Evolutionary conservation across 2,113 vertebrate species (phyloP).

Genomic region (Poecilia latipinna): DNA sequence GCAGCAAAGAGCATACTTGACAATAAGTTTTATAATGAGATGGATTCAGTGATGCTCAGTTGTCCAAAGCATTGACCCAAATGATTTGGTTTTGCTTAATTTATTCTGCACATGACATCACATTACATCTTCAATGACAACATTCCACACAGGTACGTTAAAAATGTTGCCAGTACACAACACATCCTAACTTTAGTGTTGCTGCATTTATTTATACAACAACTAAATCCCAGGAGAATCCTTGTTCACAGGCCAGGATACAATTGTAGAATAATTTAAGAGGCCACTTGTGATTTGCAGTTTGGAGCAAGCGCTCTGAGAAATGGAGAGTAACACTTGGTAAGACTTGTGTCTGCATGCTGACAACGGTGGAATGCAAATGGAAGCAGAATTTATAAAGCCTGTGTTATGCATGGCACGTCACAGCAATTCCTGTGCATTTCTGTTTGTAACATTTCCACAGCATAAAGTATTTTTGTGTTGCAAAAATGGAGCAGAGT

Average conservation of each 20-base stretch:
- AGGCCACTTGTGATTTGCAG: constrained; percentile 28
- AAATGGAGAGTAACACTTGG: not conserved
- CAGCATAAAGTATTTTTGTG: not conserved
- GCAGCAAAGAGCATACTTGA: too few species aligned
- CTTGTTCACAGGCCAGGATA: not conserved
- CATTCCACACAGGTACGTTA: not conserved
- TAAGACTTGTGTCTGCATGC: constrained; percentile 10
- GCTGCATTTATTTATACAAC: not conserved
- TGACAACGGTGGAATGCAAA: constrained; percentile 9
- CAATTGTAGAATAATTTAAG: constrained; percentile 13
- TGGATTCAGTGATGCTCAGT: too few species aligned
- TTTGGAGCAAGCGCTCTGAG: constrained; percentile 1
- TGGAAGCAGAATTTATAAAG: constrained; percentile 10
- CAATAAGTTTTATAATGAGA: too few species aligned
- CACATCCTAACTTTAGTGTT: not conserved
- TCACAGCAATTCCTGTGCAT: not conserved
- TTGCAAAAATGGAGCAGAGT: not conserved
- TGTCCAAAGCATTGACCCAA: too few species aligned
- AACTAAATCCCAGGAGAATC: constrained; percentile 10
- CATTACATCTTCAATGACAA: not conserved
- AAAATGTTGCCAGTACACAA: not conserved
- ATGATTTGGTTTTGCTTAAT: too few species aligned
- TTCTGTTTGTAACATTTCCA: not conserved
- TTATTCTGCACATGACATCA: too few species aligned
- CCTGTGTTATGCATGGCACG: not conserved